These are phyloP conservation scores for Neelides sp. DNA, from an alignment of 1,140 invertebrate species.

Conservation along the genomic window DNA sequence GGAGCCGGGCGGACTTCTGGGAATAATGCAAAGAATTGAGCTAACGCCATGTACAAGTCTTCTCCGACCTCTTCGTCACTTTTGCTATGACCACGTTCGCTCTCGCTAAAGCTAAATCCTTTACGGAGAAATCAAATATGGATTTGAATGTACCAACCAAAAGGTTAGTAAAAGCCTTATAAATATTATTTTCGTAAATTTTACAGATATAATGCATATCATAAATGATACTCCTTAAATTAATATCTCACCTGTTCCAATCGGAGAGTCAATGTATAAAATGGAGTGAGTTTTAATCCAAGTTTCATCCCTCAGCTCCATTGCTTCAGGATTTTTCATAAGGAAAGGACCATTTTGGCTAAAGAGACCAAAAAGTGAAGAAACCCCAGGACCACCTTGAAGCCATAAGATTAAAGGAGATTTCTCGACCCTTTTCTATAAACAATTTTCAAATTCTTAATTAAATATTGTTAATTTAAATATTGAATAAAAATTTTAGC, in stretches of 20 bases:
- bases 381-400: conserved; percentile 43
- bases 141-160: not conserved
- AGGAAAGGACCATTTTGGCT: conserved; percentile 41
- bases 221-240: not conserved
- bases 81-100: conserved; percentile 33
- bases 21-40: conserved; percentile 38
- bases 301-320: conserved; percentile 33
- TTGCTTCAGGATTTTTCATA: conserved; percentile 35
- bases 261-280: conserved; percentile 45
- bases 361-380: conserved; percentile 43
- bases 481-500: not conserved
- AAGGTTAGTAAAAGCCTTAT: not conserved
- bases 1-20: conserved; percentile 34
- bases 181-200: not conserved
- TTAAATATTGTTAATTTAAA: not conserved
- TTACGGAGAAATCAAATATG: conserved; percentile 3
- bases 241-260: conserved; percentile 34
- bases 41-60: conserved; percentile 38
- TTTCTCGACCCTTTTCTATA: conserved; percentile 20
- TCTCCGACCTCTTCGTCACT: conserved; percentile 38
- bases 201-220: not conserved
- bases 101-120: conserved; percentile 34
- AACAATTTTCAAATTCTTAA: not conserved
- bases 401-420: conserved; percentile 43
- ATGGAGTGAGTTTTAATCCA: conserved; percentile 41